Evolutionary conservation across 2,888 invertebrate genomes (phyloP).

Genomic region (Gandaritis pyraliata): DNA sequence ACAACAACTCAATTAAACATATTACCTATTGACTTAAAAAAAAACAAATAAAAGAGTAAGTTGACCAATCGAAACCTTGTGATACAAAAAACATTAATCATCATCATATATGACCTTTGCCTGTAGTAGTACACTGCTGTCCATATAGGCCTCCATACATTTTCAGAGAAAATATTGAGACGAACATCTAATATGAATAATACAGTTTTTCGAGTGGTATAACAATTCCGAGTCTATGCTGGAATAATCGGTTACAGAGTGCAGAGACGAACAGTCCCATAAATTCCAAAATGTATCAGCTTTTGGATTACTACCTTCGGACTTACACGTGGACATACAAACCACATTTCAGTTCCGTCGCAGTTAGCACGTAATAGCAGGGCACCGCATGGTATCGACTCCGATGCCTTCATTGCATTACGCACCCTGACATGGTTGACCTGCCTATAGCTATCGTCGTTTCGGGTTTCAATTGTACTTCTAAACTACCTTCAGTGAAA

Average conservation of each 20-base stretch:
- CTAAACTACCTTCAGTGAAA: background rate
- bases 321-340: constrained; percentile 27
- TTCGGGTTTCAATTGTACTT: constrained; percentile 1
- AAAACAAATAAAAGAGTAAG: too few species aligned
- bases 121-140: too few species aligned
- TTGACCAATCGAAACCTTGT: background rate
- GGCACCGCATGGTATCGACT: constrained; percentile 36
- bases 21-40: too few species aligned
- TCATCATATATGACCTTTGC: too few species aligned
- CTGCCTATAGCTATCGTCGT: constrained; percentile 9
- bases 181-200: too few species aligned
- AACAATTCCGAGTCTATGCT: too few species aligned
- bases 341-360: constrained; percentile 34
- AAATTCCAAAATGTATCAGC: constrained; percentile 17
- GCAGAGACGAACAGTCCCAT: constrained; percentile 11
- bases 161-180: too few species aligned
- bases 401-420: constrained; percentile 39
- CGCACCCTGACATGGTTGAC: constrained; percentile 32
- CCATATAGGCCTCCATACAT: too few species aligned
- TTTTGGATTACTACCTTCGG: constrained; percentile 21
- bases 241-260: too few species aligned
- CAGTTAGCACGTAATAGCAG: constrained; percentile 34
- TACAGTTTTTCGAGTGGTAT: too few species aligned
- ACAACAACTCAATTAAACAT: too few species aligned
- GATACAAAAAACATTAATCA: too few species aligned